Evolutionary conservation across 2,797 vertebrate genomes (phyloP).

Genomic region (Tragelaphus oryx): DNA sequence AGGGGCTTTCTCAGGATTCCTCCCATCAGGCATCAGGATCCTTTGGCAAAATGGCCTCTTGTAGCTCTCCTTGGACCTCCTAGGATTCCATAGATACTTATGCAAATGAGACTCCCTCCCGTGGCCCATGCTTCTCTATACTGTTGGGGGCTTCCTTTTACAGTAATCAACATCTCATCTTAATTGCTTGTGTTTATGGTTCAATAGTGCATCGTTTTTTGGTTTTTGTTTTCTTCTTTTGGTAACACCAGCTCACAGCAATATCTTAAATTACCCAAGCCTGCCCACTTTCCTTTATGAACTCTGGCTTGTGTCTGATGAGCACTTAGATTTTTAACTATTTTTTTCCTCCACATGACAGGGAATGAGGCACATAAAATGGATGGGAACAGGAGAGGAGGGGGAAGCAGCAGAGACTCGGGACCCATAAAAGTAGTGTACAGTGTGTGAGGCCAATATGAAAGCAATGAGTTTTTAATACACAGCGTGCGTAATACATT

Average conservation of each 20-base stretch:
- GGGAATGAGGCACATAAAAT: conserved; percentile 58
- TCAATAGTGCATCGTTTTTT: conserved; percentile 45
- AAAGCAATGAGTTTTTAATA: conserved; percentile 69
- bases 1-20: not conserved
- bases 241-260: conserved; percentile 70
- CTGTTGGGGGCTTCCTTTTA: not conserved
- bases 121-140: not conserved
- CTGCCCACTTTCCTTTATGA: conserved; percentile 65
- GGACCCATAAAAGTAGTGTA: conserved; percentile 57
- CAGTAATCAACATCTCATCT: conserved; percentile 67
- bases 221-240: not conserved
- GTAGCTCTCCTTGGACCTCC: not conserved
- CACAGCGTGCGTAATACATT: conserved; percentile 24
- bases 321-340: conserved; percentile 67
- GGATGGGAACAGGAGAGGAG: conserved; percentile 49
- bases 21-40: not conserved
- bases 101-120: not conserved
- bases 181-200: conserved; percentile 74
- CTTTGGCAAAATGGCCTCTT: not conserved
- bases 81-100: not conserved
- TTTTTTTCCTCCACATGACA: conserved; percentile 60
- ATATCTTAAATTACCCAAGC: conserved; percentile 71
- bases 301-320: conserved; percentile 63
- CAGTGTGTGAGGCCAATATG: conserved; percentile 41
- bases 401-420: not conserved